These are phyloP conservation scores for Tetragonisca angustula DNA, from an alignment of 2,888 invertebrate species.

Conservation along the genomic window DNA sequence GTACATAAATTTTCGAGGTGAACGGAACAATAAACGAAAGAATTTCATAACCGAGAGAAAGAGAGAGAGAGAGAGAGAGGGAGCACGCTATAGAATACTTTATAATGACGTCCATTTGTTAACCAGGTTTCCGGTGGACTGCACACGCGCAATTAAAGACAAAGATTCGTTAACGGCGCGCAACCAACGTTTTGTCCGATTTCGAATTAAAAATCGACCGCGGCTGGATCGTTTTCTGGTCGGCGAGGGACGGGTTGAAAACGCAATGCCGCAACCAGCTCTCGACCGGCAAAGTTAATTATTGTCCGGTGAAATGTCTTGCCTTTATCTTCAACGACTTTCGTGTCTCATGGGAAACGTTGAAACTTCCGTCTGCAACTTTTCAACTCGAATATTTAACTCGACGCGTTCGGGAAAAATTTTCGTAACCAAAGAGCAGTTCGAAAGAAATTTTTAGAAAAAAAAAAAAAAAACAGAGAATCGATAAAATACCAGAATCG, in stretches of 20 bases:
- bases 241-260: not conserved
- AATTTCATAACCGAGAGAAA: not conserved
- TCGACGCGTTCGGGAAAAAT: not conserved
- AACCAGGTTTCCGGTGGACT: constrained; percentile 7
- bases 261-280: not conserved
- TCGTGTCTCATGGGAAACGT: too few species aligned
- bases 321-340: not conserved
- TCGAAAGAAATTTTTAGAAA: not conserved
- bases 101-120: not conserved
- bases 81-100: not conserved
- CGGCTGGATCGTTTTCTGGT: not conserved
- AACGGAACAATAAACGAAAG: not conserved
- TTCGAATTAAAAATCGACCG: constrained; percentile 4
- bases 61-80: not conserved
- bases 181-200: constrained; percentile 16
- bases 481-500: too few species aligned
- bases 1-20: not conserved
- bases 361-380: not conserved
- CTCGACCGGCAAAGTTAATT: not conserved
- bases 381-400: not conserved
- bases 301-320: not conserved
- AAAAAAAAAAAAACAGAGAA: not conserved
- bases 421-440: not conserved
- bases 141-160: constrained; percentile 15
- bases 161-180: constrained; percentile 19